Base-by-base conservation (phyloP, 2,113 vertebrate genomes). In the Caretta caretta region DNA sequence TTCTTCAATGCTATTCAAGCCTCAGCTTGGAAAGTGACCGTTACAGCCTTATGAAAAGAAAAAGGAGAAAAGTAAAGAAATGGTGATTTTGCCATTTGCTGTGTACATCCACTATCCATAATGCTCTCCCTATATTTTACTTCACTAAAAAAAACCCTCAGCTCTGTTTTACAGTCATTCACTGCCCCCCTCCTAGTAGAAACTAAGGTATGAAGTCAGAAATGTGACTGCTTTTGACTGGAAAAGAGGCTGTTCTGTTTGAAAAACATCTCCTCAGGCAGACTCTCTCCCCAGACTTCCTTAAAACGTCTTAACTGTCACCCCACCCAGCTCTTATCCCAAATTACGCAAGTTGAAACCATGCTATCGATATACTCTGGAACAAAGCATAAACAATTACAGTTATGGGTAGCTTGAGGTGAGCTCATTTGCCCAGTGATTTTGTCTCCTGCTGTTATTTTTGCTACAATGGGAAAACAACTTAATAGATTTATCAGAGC, bases 371-470 rank as follows among this genome's bases (percentile, higher is more conserved):
- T 48, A 49, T 65, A 19, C 46, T 49, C 42, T 69, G 49, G 62
- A 59, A 84, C 56, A 42, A 88, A 90, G 83, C 29, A 94, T 62
- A 86, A 90, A 57, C n/a, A 91, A 24, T 53, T 27, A 27, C 75
- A 48, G 42, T 1, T 27, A 72, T 51, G 59, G n/a, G 50, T 10
- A 2, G 1, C 19, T 82, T 49, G n/a, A 27, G 17, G 1, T 1
- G 22, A 19, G 56, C 53, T 51, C 78, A 13, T 85, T 48, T 78
- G 85, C 42, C 11, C 24, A 13, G n/a, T 56, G 81, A 20, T 56
- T 8, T 25, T 56, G 10, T 80, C 48, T 91, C 79, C 20, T 91
- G 84, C 7, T 59, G 13, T 42, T 38, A 38, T 38, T 72, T 72
- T 72, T 38, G n/a, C 65, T 72, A 22, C 9, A 72, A 22, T 87